Conservation (phyloP, 2,888 invertebrate species). For the Monoplex corrugatus region DNA sequence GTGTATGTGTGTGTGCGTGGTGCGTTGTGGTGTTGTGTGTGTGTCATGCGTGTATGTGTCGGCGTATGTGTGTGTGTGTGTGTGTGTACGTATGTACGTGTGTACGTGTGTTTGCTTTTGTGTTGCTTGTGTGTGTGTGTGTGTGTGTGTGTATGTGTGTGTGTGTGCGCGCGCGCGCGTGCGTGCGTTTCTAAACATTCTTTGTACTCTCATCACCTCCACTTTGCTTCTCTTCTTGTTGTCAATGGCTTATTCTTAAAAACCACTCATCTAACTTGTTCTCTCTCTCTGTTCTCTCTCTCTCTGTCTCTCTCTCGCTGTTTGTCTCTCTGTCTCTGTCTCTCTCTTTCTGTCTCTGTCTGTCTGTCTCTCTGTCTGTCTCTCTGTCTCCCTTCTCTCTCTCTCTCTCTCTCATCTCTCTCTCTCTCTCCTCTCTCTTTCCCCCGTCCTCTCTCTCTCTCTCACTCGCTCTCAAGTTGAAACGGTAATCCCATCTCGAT, state of each 20-base stretch:
- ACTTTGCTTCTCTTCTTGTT: neutral
- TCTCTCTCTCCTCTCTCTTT: too few species aligned
- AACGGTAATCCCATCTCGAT: too few species aligned
- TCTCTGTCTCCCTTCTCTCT: neutral
- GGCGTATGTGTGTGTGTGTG: neutral
- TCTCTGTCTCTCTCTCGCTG: conserved; percentile 26
- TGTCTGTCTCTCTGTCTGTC: conserved; percentile 36
- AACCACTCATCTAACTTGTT: neutral
- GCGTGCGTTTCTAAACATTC: neutral
- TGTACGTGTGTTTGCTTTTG: neutral
- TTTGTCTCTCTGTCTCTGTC: neutral
- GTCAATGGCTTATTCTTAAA: neutral
- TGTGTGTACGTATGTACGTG: neutral
- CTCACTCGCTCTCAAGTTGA: neutral
- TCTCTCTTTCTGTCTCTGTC: neutral
- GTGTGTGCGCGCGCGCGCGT: conserved; percentile 3
- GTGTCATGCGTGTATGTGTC: neutral
- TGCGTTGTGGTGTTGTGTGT: neutral
- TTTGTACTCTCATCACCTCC: neutral
- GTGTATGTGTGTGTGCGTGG: neutral
- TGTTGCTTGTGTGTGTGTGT: conserved; percentile 12
- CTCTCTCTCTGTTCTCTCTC: neutral
- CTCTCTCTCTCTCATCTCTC: neutral
- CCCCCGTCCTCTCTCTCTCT: too few species aligned
- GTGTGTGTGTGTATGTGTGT: neutral